Evolutionary conservation across 2,888 invertebrate genomes (phyloP), one percentile per base, ranked within the genome.

Genomic region (Platycheirus albimanus): DNA sequence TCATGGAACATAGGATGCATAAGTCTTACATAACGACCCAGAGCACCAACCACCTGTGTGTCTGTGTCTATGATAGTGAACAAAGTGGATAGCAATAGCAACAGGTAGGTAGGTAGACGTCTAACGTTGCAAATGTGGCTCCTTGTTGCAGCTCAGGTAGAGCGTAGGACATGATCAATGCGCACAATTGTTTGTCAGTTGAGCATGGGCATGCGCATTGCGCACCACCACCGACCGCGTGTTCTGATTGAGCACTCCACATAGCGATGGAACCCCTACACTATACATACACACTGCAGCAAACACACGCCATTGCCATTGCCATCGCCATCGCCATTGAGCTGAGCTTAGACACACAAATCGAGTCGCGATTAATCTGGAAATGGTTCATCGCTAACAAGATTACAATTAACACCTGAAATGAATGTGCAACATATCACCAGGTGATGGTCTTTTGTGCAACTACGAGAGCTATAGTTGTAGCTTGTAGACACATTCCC

Each of bases 331-430:
- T n/a, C n/a, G n/a, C n/a, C n/a, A n/a, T n/a, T n/a, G n/a, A 19
- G 74, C 63, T 56, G 33, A 61, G 66, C 43, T 45, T 61, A 61
- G 61, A 45, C 30, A 61, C 81, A 75, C 66, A 81, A 81, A 81
- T 81, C 76, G 76, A 71, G 80, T 45, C 45, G 71, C 76, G 81
- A 81, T 81, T 81, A 81, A 81, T 81, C 81, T 67, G 67, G 49
- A 81, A 81, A 81, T 81, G 81, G 81, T 76, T 81, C 81, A 81
- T 61, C 71, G 76, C 71, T 81, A 81, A 81, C 81, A 81, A 81
- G 81, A 81, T 81, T 81, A 81, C 81, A 81, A 81, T 81, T 81
- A 81, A 81, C 81, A 81, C 81, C 81, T 81, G 76, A 81, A 76
- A 76, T 63, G 71, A 81, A 81, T 81, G 76, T 67, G 81, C 81